Evolutionary conservation across 2,888 invertebrate species (phyloP), one percentile per base, ranked within the genome.

Genomic region (Carcina quercana): DNA sequence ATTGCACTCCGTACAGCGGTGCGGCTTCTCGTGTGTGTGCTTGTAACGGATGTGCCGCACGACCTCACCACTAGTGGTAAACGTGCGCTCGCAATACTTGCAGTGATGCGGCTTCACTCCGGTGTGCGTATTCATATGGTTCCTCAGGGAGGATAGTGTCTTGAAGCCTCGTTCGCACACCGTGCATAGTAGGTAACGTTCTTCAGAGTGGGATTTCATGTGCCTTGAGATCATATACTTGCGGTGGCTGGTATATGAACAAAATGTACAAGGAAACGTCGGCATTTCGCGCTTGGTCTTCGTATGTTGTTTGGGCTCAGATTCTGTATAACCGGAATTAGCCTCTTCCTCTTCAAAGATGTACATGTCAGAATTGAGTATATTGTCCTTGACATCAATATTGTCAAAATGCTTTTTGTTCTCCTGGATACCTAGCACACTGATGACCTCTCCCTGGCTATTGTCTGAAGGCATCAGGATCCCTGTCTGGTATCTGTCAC

Each of bases 1-100:
- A 72, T 97, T 96, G 73, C 96, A 96, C 62, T 97, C 96, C 0
- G 92, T 89, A 69, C 98, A 98, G 66, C 95, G 96, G 78, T 98
- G 98, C 0, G 98, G 98, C 70, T 97, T 98, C 79, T 98, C 97
- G 70, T 96, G 95, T 0, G 98, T 98, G 66, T 98, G 98, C 50
- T 93, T 90, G 70, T 97, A 97, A 3, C 97, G 89, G 1, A 97
- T 94, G 63, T 98, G 98, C n/a, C 98, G 88, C 2, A 97, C 95
- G 50, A 95, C 76, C 75, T 95, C 95, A 24, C 24, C 24, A 12
- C 11, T 11, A 3, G 96, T 96, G 1, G 96, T 96, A 67, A 96
- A 96, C 2, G 93, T 91, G 38, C 92, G 91, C 35, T 91, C 91
- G 69, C 96, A 96, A 63, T 88, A 92, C 72, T 94, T 94, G 86